Evolutionary conservation across 2,888 invertebrate genomes (phyloP), one percentile per base, ranked within the genome.

Genomic region (Philhelius pedissequus): DNA sequence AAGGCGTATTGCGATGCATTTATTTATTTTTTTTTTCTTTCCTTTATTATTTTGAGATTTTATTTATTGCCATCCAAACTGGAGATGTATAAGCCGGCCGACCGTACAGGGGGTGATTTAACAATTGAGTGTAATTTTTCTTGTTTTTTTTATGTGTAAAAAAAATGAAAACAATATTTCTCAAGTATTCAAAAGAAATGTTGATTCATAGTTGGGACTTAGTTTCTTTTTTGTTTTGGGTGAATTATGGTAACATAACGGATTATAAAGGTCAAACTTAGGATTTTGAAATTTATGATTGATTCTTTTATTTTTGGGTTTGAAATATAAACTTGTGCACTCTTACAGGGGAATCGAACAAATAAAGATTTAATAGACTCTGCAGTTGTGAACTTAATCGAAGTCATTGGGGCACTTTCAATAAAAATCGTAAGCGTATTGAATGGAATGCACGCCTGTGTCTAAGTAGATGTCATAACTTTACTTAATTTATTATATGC

Each of bases 61-160:
- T 83, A 83, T 83, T 78, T 79, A 70, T 75, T 58, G 79, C 74
- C 69, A 58, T 25, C 35, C 70, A 30, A 30, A 52, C 45, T 60
- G 64, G 38, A 60, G 60, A 50, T 52, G 76, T 50, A 35, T 50
- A 35, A 4, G 38, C 2, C 1, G 13, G 20, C n/a, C 6, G n/a
- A 9, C 43, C 4, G 43, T 18, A 43, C 18, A 43, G 62, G 68
- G 77, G 68, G 66, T 73, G 38, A 40, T 35, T 69, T 45, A 76
- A 81, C 75, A 81, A 80, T 74, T 60, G 79, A 30, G 9, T 45
- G 52, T 78, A 70, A 78, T 69, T 78, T 81, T 66, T 71, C 64
- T 50, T 56, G 35, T 25, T 27, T 48, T 60, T 27, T 22, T 54
- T 54, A 18, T 32, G 18, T 32, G 32, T 35, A 4, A 22, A 15